A percentile compares a stretch with the other conserved stretches of the same genome.
Evolutionary conservation across 2,113 vertebrate species (phyloP).

Genomic region (Myocastor coypus): DNA sequence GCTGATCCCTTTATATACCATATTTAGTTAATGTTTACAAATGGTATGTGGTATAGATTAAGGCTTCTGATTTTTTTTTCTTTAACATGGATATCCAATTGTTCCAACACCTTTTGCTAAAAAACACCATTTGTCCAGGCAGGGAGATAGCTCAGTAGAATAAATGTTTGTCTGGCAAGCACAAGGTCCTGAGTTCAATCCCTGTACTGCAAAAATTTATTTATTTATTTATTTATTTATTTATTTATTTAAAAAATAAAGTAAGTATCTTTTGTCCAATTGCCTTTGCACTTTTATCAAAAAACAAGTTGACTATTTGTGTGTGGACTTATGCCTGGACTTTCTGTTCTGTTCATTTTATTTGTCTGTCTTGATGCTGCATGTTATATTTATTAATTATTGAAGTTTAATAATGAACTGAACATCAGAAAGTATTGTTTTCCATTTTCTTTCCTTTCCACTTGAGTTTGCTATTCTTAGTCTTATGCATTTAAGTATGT

Average conservation of each 20-base stretch:
- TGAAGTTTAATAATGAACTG: conserved; percentile 2
- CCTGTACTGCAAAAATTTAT: too few relatives aligned
- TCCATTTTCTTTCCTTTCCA: not conserved
- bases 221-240: too few relatives aligned
- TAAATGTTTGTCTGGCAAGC: too few relatives aligned
- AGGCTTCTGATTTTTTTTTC: not conserved
- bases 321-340: not conserved
- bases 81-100: not conserved
- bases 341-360: not conserved
- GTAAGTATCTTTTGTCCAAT: too few relatives aligned
- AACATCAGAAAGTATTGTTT: not conserved
- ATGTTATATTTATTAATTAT: not conserved
- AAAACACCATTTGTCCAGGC: not conserved
- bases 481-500: conserved; percentile 20
- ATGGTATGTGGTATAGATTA: not conserved
- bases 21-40: conserved; percentile 6
- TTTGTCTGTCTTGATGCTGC: not conserved
- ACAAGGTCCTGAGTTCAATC: too few relatives aligned
- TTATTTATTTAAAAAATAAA: too few relatives aligned
- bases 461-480: not conserved
- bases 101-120: not conserved
- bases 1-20: not conserved
- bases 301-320: not conserved
- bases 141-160: too few relatives aligned
- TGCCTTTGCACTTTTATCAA: not conserved